phyloP scores from a whole-genome alignment of 2,797 vertebrate genomes.

The Thaleichthys pacificus region DNA sequence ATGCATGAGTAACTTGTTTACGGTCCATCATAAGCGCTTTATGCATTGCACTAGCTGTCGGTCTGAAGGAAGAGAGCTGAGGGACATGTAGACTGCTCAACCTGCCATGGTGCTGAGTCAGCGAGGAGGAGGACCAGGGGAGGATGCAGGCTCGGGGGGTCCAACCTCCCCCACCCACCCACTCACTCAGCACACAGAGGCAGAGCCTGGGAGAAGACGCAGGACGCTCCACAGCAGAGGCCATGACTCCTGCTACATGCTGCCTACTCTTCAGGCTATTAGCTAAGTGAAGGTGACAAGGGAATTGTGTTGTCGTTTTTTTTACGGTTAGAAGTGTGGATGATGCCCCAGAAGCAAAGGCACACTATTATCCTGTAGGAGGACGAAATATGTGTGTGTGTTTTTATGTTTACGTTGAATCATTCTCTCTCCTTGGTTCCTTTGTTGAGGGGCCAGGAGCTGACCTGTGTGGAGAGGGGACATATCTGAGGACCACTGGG shows the following conservation, averaged over 20 bases:
- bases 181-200: neutral
- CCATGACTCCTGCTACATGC: neutral
- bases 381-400: neutral
- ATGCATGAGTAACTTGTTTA: neutral
- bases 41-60: no score
- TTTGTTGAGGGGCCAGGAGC: neutral
- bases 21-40: no score
- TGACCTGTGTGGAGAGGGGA: neutral
- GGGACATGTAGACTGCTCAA: neutral
- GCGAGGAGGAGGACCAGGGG: neutral
- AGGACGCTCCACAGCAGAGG: neutral
- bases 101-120: neutral
- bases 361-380: neutral
- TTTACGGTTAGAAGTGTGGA: neutral
- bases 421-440: neutral
- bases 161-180: neutral
- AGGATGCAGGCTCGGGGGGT: neutral
- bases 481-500: neutral
- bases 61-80: no score
- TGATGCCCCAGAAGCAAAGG: neutral
- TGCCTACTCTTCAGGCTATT: neutral
- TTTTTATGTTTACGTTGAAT: neutral
- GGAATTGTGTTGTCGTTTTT: neutral
- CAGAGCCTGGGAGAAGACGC: constrained; percentile 3
- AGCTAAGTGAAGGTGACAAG: neutral